Percentiles rank a stretch among this genome's conserved stretches.
phyloP scores from a whole-genome alignment of 2,888 invertebrate genomes.

The Drosophila antonietae region DNA sequence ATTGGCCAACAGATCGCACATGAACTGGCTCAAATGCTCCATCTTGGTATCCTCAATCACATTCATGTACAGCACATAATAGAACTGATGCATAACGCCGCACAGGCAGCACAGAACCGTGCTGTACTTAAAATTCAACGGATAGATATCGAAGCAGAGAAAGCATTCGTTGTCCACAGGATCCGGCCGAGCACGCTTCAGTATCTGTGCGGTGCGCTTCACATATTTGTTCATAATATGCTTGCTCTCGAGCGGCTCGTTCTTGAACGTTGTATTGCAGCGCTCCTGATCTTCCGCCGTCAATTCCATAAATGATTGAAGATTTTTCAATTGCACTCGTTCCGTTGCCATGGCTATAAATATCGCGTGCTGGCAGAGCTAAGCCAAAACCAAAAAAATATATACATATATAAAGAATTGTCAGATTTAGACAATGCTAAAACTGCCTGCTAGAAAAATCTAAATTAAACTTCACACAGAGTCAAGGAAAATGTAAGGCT shows the following conservation, averaged over 20 bases:
- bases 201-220: constrained; percentile 33
- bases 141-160: constrained; percentile 39
- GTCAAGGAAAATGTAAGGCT: no score
- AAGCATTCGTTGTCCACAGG: constrained; percentile 48
- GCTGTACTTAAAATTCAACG: constrained; percentile 36
- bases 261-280: constrained; percentile 1
- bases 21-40: constrained; percentile 26
- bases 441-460: constrained; percentile 5
- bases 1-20: constrained; percentile 51
- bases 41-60: constrained; percentile 42
- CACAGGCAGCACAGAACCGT: constrained; percentile 43
- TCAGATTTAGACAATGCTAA: background rate
- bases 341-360: constrained; percentile 17
- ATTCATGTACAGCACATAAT: constrained; percentile 45
- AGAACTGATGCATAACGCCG: constrained; percentile 40
- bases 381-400: background rate
- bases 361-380: background rate
- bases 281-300: constrained; percentile 28
- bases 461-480: no score
- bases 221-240: constrained; percentile 46
- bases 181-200: background rate
- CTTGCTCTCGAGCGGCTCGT: constrained; percentile 26
- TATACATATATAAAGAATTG: background rate
- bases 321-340: constrained; percentile 16
- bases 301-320: constrained; percentile 32